Evolutionary conservation across 2,113 vertebrate species (phyloP), one percentile per base, ranked within the genome.

Genomic region (Pampusana beccarii): DNA sequence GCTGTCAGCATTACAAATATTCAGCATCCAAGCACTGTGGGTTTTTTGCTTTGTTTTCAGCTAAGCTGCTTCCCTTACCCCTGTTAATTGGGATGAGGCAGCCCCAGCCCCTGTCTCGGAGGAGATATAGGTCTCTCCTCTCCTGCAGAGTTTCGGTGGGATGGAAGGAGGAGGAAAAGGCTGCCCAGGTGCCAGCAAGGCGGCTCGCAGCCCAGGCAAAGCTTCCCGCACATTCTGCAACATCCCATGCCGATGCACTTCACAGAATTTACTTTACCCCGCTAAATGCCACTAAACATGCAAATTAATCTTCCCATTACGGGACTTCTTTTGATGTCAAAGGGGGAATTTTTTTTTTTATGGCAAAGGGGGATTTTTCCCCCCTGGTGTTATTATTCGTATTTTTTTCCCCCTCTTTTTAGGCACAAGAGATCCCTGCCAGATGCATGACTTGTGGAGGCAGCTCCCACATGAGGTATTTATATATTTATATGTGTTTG

Each of bases 321-420:
- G 17, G 97, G 97, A 98, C 96, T 97, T 96, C 94, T 96, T 98
- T 98, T 98, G 98, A 98, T 98, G 97, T 98, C 83, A 92, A 97
- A 96, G 91, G 92, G 93, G 97, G 96, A 96, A 93, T 97, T 97
- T 96, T 96, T 71, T 95, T 96, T 92, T 78, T 71, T 5, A 94
- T 90, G 94, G 93, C 74, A 92, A 85, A 96, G 97, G 96, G 95
- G 96, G 97, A 97, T 97, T 97, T 97, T 97, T 89, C 24, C 96
- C 85, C 86, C 86, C 66, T 26, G 69, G 91, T 97, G 90, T 97
- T 97, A 98, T 98, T 97, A 98, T 97, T 96, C 87, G 86, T 86
- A n/a, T 85, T 86, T 91, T 94, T 89, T 66, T 71, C 23, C 20
- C 71, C 89, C 57, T 57, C 48, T 93, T 96, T 97, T 83, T 56